phyloP scores from a whole-genome alignment of 2,797 vertebrate species.

The Lemur catta region DNA sequence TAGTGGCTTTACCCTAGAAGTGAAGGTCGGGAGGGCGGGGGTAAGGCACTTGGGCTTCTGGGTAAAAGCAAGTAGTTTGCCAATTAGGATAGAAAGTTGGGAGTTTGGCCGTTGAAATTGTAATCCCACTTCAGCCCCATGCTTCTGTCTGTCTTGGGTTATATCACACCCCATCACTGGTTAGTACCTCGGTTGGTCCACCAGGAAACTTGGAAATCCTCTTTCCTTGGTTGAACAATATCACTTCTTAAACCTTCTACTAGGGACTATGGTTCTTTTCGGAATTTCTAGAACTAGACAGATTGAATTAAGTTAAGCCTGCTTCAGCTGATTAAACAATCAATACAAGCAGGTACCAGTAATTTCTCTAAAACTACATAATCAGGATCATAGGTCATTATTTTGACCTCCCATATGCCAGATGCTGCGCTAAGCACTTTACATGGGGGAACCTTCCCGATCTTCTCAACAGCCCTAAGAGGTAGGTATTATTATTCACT shows the following conservation, averaged over 20 bases:
- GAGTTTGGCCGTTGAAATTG: neutral
- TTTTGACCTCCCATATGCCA: neutral
- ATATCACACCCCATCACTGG: neutral
- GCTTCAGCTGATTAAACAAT: neutral
- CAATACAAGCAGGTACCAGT: neutral
- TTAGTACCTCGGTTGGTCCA: constrained; percentile 12
- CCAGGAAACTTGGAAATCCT: constrained; percentile 14
- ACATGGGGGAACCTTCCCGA: neutral
- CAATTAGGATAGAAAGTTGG: neutral
- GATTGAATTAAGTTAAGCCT: constrained; percentile 24
- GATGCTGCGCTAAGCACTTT: neutral
- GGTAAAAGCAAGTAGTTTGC: neutral
- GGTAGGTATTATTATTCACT: neutral
- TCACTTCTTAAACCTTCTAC: neutral
- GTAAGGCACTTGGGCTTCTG: neutral
- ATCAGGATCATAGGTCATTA: neutral
- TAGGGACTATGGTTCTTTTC: neutral
- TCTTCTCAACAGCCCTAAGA: neutral
- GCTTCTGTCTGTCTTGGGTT: neutral
- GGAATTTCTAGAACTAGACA: constrained; percentile 10
- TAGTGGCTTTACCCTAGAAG: neutral
- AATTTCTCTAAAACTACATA: constrained; percentile 20
- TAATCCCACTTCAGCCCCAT: neutral
- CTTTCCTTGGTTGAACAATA: neutral
- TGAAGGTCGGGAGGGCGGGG: neutral